Conservation (phyloP, 1,140 invertebrate genomes). For the Drosophila parvula region DNA sequence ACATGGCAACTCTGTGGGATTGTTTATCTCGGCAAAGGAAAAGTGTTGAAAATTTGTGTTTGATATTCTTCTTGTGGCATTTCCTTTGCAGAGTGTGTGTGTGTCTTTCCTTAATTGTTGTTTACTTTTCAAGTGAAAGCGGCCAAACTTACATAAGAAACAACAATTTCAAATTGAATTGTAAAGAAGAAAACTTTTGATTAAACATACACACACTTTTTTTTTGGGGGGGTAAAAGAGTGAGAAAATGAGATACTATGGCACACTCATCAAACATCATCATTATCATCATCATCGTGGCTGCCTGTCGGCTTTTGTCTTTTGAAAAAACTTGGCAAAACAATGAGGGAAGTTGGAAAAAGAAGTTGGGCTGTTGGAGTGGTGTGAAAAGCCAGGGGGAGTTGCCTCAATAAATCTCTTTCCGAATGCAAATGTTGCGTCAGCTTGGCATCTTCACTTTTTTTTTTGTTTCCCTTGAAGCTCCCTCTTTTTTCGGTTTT, state of each 20-base stretch:
- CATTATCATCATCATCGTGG: not conserved
- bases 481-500: conserved; percentile 21
- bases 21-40: conserved; percentile 57
- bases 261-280: conserved; percentile 49
- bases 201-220: conserved; percentile 44
- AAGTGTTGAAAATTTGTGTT: conserved; percentile 74
- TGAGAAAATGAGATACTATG: conserved; percentile 43
- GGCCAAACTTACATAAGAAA: conserved; percentile 52
- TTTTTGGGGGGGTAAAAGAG: conserved; percentile 17
- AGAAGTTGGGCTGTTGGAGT: conserved; percentile 54
- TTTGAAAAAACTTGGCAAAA: conserved; percentile 22
- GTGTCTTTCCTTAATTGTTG: conserved; percentile 64
- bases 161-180: conserved; percentile 64
- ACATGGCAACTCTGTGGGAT: not conserved
- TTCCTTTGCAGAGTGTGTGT: conserved; percentile 31
- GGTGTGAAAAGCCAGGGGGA: conserved; percentile 21
- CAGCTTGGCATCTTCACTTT: conserved; percentile 47
- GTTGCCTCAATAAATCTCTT: conserved; percentile 73
- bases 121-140: conserved; percentile 75
- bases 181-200: conserved; percentile 53
- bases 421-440: conserved; percentile 79
- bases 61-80: conserved; percentile 45
- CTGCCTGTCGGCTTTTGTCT: conserved; percentile 19
- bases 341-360: conserved; percentile 12
- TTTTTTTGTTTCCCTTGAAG: not conserved